Evolutionary conservation across 2,888 invertebrate genomes (phyloP), one percentile per base, ranked within the genome.

Genomic region (Linhomoeus sp.): DNA sequence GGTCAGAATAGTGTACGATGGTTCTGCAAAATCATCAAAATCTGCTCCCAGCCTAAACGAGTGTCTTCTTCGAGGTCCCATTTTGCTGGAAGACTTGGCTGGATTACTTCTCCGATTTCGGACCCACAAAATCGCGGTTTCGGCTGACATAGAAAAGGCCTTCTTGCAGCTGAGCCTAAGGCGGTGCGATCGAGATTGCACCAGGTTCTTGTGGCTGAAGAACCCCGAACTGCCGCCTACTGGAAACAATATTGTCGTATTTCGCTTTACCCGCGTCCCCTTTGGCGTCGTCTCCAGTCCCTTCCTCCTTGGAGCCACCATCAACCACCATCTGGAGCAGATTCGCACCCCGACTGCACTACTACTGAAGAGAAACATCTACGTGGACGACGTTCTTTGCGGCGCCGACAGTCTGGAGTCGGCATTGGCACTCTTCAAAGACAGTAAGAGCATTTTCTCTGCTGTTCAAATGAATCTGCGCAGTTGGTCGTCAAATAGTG

Each of bases 1-100:
- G 35, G 1, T 47, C 3, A 17, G 56, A 17, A 45, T 52, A 5
- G 53, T 56, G 1, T 45, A 47, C 25, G 52, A 56, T 39, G 55
- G 51, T 0, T 43, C 45, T 2, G 45, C 49, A 2, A 38, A 9
- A 2, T 19, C 42, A 9, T 17, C 19, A n/a, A 15, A 33, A 38
- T 23, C 5, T 14, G 20, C 3, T 9, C 7, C 5, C 20, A 49
- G 51, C 1, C 45, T 55, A 3, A 56, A 56, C 47, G 49, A 54
- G 3, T 48, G 49, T n/a, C n/a, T n/a, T n/a, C n/a, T n/a, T n/a
- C n/a, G n/a, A n/a, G n/a, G n/a, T n/a, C n/a, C n/a, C n/a, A 14
- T 43, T 1, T n/a, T 45, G 2, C 38, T 55, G 1, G 46, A 43
- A 17, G 26, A 45, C 1, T 38, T 51, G n/a, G 5, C 37, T 1